A percentile compares a stretch with the other conserved stretches of the same genome.
Conservation (phyloP, 2,888 invertebrate species). For the Ischnura elegans region DNA sequence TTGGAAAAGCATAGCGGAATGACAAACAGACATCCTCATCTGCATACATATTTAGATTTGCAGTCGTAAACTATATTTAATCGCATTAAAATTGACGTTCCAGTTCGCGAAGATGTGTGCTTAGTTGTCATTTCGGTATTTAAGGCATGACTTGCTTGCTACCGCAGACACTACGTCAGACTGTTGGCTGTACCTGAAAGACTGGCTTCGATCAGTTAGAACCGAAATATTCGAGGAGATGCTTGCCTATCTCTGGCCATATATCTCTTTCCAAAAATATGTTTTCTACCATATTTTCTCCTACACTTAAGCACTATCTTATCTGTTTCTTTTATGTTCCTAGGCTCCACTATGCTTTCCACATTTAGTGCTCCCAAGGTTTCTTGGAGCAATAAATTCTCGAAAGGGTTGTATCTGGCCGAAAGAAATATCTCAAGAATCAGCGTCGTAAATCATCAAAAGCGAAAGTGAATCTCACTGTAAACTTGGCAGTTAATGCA, state of each 20-base stretch:
- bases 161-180: too few relatives aligned
- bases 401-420: neutral
- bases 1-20: too few relatives aligned
- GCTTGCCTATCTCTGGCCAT: neutral
- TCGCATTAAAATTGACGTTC: too few relatives aligned
- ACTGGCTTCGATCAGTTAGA: neutral
- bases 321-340: neutral
- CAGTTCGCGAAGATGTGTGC: too few relatives aligned
- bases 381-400: neutral
- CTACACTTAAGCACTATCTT: neutral
- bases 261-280: neutral
- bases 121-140: too few relatives aligned
- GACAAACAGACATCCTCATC: too few relatives aligned
- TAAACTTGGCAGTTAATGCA: neutral
- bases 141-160: too few relatives aligned
- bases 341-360: neutral
- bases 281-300: neutral
- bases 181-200: too few relatives aligned
- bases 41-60: too few relatives aligned
- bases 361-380: neutral
- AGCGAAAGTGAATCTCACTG: neutral
- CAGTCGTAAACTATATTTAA: too few relatives aligned
- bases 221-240: neutral
- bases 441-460: neutral
- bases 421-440: neutral